Base-by-base conservation (phyloP, 2,888 invertebrate species). In the Platycnemis pennipes region DNA sequence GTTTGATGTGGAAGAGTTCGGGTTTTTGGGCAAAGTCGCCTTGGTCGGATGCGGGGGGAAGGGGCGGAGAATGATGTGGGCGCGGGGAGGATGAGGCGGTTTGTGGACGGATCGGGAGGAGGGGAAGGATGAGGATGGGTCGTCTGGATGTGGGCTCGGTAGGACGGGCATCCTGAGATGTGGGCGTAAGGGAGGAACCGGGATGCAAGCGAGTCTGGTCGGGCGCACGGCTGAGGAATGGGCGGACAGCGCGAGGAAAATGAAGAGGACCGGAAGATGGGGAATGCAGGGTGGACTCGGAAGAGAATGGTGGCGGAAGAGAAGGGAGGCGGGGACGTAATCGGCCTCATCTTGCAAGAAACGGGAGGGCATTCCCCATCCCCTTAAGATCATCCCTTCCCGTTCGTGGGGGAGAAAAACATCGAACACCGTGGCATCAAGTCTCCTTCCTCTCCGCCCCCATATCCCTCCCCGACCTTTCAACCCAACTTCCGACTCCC, bases 401-500 rank as follows among this genome's bases (percentile, higher is more conserved):
- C 87, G 37, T 42, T 42, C 42, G 49, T 16, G 46, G 87, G 87
- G 46, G 45, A 46, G 87, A 46, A 87, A 87, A 87, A 87, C 87
- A 87, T 46, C 45, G 87, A 46, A 46, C 87, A n/a, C 26, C 45
- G 26, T 46, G 46, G 87, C 87, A 44, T 44, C 87, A 44, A 87
- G 46, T 46, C 87, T 87, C 46, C 87, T 87, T 87, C 87, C n/a
- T 63, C 53, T 26, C 26, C 56, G 44, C 63, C 44, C 63, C 63
- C n/a, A 63, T 44, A 42, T 91, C 91, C 63, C 56, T 44, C 87
- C 45, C n/a, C 46, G 87, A 87, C 87, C 87, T 87, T 87, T 87
- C 87, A 87, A 87, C 87, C 87, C n/a, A 45, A 87, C 87, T 87
- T 87, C 87, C 87, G 87, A 87, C 87, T 87, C 45, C 86, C 86